A percentile compares a stretch with the other conserved stretches of the same genome.
Evolutionary conservation across 35 echinoderm and acorn worm genomes (phyloP).

Genomic region (Stichopus chloronotus): DNA sequence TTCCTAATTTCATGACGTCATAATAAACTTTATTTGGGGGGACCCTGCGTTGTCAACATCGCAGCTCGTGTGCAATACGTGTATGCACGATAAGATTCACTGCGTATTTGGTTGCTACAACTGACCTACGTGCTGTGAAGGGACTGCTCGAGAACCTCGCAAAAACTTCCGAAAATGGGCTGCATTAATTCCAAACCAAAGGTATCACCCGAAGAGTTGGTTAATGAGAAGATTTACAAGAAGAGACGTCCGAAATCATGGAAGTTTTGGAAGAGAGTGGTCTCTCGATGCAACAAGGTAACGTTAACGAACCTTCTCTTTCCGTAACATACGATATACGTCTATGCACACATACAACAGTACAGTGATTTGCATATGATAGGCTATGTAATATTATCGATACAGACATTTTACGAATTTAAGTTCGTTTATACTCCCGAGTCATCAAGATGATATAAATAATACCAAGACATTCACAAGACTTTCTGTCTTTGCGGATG

Average conservation of each 20-base stretch:
- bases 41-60: background rate
- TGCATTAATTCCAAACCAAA: background rate
- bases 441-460: no score
- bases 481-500: no score
- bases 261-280: constrained; percentile 31
- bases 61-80: background rate
- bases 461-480: no score
- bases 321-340: no score
- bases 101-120: background rate
- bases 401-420: no score
- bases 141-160: background rate
- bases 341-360: no score
- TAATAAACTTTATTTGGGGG: background rate
- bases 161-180: constrained; percentile 30
- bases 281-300: constrained; percentile 24
- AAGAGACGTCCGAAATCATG: background rate
- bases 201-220: background rate
- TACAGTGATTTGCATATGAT: no score
- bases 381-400: no score
- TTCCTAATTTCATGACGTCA: background rate
- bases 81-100: background rate
- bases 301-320: background rate
- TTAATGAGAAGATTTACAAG: constrained; percentile 18
- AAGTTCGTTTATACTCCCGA: no score
- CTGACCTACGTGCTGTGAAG: background rate